Percentiles rank a stretch among this genome's conserved stretches.
Conservation (phyloP, 2,888 invertebrate genomes). For the Eledone cirrhosa region DNA sequence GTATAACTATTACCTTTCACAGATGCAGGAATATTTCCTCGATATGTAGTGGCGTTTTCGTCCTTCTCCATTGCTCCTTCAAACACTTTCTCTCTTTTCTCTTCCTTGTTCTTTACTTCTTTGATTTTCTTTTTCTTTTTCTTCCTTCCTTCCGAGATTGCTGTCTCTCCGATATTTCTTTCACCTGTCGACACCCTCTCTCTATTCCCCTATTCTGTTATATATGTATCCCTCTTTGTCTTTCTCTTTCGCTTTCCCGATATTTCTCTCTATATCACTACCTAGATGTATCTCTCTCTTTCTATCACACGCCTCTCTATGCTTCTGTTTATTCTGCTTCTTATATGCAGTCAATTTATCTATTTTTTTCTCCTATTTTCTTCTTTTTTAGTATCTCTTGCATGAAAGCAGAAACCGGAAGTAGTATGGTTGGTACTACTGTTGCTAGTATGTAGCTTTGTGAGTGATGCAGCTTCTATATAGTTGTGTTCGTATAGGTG, state of each 20-base stretch:
- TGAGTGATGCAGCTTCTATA: too few relatives aligned
- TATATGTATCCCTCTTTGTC: not conserved
- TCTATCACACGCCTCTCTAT: not conserved
- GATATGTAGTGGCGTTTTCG: slow-evolving; percentile 42
- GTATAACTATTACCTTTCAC: slow-evolving; percentile 51
- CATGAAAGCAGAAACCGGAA: too few relatives aligned
- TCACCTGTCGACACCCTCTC: not conserved
- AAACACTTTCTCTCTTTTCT: not conserved
- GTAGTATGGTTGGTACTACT: too few relatives aligned
- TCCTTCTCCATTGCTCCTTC: slow-evolving; percentile 36
- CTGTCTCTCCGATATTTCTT: not conserved
- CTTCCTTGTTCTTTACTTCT: not conserved
- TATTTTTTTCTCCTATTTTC: too few relatives aligned
- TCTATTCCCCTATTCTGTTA: not conserved
- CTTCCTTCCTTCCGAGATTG: not conserved
- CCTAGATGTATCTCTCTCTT: not conserved
- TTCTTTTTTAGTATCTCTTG: too few relatives aligned
- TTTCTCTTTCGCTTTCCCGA: not conserved
- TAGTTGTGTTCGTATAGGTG: too few relatives aligned
- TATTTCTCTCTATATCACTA: slow-evolving; percentile 1
- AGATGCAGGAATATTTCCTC: slow-evolving; percentile 43
- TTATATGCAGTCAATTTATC: too few relatives aligned
- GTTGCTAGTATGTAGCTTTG: too few relatives aligned
- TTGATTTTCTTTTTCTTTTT: not conserved
- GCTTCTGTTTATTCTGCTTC: too few relatives aligned